phyloP scores from a whole-genome alignment of 2,113 vertebrate species.

The Edolisoma coerulescens region DNA sequence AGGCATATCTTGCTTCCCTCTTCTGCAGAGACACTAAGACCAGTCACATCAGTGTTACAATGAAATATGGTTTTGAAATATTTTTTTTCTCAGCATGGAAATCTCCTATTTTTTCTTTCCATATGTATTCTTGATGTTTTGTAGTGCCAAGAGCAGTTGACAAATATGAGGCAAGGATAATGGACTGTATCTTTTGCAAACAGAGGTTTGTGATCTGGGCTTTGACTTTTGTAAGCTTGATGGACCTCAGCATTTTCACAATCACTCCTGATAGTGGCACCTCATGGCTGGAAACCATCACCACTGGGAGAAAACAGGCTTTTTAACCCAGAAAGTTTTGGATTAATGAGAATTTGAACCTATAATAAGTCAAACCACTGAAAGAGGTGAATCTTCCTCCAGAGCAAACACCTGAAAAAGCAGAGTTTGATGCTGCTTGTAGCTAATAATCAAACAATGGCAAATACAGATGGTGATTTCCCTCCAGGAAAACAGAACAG shows the following conservation, averaged over 20 bases:
- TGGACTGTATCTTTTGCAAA: not conserved
- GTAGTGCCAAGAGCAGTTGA: not conserved
- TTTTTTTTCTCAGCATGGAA: not conserved
- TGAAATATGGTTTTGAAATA: not conserved
- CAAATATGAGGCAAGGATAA: not conserved
- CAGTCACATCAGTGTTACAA: not conserved
- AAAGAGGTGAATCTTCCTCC: not conserved
- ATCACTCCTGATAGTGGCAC: not conserved
- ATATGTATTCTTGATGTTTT: not conserved
- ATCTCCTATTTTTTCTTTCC: not conserved
- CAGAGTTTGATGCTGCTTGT: not conserved
- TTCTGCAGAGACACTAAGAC: not conserved
- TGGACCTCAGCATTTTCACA: not conserved
- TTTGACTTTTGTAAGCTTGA: not conserved
- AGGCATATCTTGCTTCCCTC: not conserved
- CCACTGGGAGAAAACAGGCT: not conserved
- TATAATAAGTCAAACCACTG: not conserved
- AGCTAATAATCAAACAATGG: not conserved
- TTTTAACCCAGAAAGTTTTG: not conserved
- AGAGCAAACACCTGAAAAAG: not conserved
- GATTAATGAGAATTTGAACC: not conserved
- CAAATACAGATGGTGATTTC: slow-evolving; percentile 8
- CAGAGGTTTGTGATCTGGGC: not conserved
- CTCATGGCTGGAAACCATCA: not conserved
- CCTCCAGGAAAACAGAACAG: not conserved